Evolutionary conservation across 1,140 invertebrate genomes (phyloP).

Genomic region (Dolichoris vasculosae): DNA sequence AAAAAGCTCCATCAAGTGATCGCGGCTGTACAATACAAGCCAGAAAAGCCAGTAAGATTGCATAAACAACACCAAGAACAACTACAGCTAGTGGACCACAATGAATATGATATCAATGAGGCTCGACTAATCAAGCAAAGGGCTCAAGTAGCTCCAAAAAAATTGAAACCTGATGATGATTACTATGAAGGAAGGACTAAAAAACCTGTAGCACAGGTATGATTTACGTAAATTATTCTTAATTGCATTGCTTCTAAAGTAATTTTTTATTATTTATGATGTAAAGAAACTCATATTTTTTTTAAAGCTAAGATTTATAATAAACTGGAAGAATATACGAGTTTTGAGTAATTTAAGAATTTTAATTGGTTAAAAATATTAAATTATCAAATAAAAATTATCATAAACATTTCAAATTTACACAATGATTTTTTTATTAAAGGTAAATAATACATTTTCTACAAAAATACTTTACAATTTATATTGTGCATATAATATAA

Average conservation of each 20-base stretch:
- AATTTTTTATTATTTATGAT: conserved; percentile 1
- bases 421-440: neutral
- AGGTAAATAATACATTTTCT: neutral
- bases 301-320: conserved; percentile 5
- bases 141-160: conserved; percentile 55
- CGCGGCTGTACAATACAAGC: conserved; percentile 62
- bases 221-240: conserved; percentile 17
- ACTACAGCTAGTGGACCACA: conserved; percentile 52
- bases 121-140: conserved; percentile 55
- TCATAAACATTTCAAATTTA: neutral
- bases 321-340: conserved; percentile 5
- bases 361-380: neutral
- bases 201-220: conserved; percentile 83
- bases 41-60: conserved; percentile 54
- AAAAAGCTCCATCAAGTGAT: conserved; percentile 52
- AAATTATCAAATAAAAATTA: neutral
- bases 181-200: conserved; percentile 67
- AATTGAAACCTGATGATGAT: conserved; percentile 54
- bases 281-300: neutral
- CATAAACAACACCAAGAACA: conserved; percentile 56
- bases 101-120: conserved; percentile 57
- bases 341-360: neutral
- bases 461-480: too few relatives aligned
- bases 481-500: too few relatives aligned
- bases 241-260: neutral